Base-by-base conservation (phyloP, 2,797 vertebrate genomes). In the Esox masquinongy region DNA sequence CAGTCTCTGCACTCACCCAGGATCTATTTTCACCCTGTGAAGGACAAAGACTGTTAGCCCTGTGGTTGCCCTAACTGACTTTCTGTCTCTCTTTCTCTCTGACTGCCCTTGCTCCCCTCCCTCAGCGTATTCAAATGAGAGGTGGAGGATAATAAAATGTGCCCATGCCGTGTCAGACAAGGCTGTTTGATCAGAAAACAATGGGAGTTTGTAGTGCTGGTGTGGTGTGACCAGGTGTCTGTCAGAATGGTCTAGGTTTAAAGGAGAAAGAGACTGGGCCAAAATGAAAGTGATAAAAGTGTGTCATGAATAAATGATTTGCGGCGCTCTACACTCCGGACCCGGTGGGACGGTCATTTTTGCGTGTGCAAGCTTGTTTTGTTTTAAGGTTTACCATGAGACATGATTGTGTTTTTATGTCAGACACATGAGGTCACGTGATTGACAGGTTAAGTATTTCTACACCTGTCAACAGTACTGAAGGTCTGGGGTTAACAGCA, bases 71-170 rank as follows among this genome's bases (percentile, higher is more conserved):
- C 86, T 87, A 79, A 85, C 81, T 79, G 74, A 79, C 76, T 66
- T 3, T 53, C 80, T 68, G 70, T 74, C 39, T 72, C 68, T 68
- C 64, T n/a, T 31, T 68, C 68, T 66, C 82, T 75, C 68, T 34
- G 68, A 77, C 82, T 83, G 72, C 39, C 34, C 67, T 66, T 11
- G 15, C 63, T 43, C 77, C 73, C 71, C 68, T 80, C 80, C 64
- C 81, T 85, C 79, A 83, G 79, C 83, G 80, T 91, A 92, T 93
- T 92, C 84, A 93, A 88, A 92, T 91, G 78, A 85, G 80, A 74
- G 50, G n/a, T 61, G 39, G 76, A 24, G 83, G 80, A 86, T 92
- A 59, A 53, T 49, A 43, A 68, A 76, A 86, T 90, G 79, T 89
- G 79, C 75, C 80, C 78, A n/a, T 73, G 75, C 74, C 78, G 31